These are phyloP conservation scores for Dascillus cervinus DNA, from an alignment of 2,888 invertebrate species.

Conservation along the genomic window DNA sequence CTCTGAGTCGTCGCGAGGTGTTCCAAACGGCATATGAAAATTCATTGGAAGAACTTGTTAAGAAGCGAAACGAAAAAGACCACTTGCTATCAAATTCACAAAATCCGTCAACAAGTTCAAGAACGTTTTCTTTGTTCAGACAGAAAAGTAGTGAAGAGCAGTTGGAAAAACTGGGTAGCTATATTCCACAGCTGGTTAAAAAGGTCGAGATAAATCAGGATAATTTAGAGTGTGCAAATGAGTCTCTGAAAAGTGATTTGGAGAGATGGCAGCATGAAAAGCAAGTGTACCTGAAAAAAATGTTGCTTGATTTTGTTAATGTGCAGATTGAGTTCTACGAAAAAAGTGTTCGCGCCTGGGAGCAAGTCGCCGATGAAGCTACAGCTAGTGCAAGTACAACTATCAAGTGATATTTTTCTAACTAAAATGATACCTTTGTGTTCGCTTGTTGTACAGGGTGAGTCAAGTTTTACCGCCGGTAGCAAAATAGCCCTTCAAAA, in stretches of 20 bases:
- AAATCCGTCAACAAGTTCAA: slow-evolving; percentile 23
- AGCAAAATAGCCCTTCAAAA: no score
- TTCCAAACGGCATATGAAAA: slow-evolving; percentile 58
- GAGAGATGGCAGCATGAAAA: slow-evolving; percentile 61
- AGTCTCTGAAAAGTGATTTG: slow-evolving; percentile 58
- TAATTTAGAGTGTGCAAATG: slow-evolving; percentile 59
- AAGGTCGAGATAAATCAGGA: slow-evolving; percentile 51
- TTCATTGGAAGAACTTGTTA: slow-evolving; percentile 54
- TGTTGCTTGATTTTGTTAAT: slow-evolving; percentile 55
- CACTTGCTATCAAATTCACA: slow-evolving; percentile 30
- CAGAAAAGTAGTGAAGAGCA: slow-evolving; percentile 52
- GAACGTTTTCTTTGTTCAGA: slow-evolving; percentile 49
- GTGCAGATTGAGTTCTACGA: slow-evolving; percentile 59
- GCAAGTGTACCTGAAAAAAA: slow-evolving; percentile 53
- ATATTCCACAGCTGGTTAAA: slow-evolving; percentile 46
- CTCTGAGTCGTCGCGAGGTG: slow-evolving; percentile 53
- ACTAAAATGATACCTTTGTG: no score
- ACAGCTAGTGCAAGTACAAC: no score
- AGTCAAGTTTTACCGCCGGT: no score
- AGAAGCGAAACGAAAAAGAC: slow-evolving; percentile 54
- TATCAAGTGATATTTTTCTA: no score
- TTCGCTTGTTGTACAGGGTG: no score
- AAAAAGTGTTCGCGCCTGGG: slow-evolving; percentile 51
- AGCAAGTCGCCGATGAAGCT: slow-evolving; percentile 39
- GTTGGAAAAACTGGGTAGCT: slow-evolving; percentile 42